Evolutionary conservation across 2,888 invertebrate genomes (phyloP).

Genomic region (Watsonalla binaria): DNA sequence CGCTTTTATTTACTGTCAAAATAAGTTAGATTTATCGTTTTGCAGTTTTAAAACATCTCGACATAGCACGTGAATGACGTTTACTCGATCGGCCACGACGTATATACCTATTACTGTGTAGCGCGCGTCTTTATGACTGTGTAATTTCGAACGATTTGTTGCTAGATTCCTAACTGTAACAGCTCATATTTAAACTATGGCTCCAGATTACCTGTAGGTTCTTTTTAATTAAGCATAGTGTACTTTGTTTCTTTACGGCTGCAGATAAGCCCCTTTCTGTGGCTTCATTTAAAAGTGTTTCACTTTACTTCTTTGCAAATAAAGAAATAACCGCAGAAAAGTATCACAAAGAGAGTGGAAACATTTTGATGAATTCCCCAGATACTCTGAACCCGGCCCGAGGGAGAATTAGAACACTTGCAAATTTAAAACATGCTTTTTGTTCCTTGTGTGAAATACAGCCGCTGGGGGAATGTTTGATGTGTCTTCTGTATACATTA

Average conservation of each 20-base stretch:
- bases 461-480: background rate
- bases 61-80: too few relatives aligned
- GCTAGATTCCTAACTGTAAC: too few relatives aligned
- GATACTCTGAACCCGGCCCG: constrained; percentile 7
- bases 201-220: constrained; percentile 7
- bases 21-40: too few relatives aligned
- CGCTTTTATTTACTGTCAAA: too few relatives aligned
- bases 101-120: too few relatives aligned
- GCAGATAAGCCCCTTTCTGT: constrained; percentile 21
- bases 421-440: background rate
- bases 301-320: constrained; percentile 24
- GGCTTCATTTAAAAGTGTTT: constrained; percentile 32
- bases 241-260: constrained; percentile 18
- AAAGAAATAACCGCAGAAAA: constrained; percentile 25
- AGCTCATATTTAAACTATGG: background rate
- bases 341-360: constrained; percentile 13
- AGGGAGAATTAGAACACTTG: background rate
- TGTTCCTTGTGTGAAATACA: background rate
- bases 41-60: too few relatives aligned
- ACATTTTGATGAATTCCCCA: constrained; percentile 29
- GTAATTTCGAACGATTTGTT: too few relatives aligned
- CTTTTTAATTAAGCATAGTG: constrained; percentile 21
- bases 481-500: background rate
- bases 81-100: too few relatives aligned
- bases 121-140: too few relatives aligned